Base-by-base conservation (phyloP, 2,797 vertebrate species). In the Pteropus rufus region DNA sequence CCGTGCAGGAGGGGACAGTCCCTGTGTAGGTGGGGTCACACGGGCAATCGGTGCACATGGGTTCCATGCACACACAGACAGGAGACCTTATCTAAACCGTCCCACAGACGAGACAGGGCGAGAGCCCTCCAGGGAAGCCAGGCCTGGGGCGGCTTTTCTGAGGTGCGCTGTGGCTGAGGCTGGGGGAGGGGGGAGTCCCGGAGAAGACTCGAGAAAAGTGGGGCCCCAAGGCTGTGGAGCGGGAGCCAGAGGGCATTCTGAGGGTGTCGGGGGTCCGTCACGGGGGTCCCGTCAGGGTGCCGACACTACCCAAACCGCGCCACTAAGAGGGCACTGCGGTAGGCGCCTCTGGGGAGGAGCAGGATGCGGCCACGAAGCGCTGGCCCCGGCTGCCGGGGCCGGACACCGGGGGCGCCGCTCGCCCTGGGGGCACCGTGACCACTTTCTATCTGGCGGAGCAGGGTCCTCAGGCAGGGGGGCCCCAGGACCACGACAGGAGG, bases 41-140 rank as follows among this genome's bases (percentile, higher is more conserved):
- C 3, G 2, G 2, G 12, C 34, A 0, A 8, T 62, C 26, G 16
- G 49, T 26, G 21, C 19, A 8, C 9, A 19, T 0, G 0, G 7
- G 49, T 9, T 16, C 31, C 39, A 0, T 5, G 58, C 29, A 10
- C 60, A 10, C 2, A 24, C 34, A 34, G 44, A 21, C 34, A 6
- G 0, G 67, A 14, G 44, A 18, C 34, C 58, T 49, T 52, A 5
- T 0, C 19, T 11, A 2, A 7, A 6, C 21, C 0, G 0, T 8
- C 24, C 26, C 67, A 24, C 67, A 10, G 1, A 5, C 10, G 23
- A 24, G 41, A 31, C 65, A 73, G 67, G 15, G 49, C 0, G 44
- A 5, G 31, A 9, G 26, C 49, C 49, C 49, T 49, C 49, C 49
- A 49, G 49, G 49, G 49, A 16, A 18, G 15, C 49, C 49, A 49